Percentiles rank a stretch among this genome's conserved stretches.
These are phyloP conservation scores for Sebastes trivittatus DNA, from an alignment of 2,797 vertebrate genomes.

Conservation along the genomic window DNA sequence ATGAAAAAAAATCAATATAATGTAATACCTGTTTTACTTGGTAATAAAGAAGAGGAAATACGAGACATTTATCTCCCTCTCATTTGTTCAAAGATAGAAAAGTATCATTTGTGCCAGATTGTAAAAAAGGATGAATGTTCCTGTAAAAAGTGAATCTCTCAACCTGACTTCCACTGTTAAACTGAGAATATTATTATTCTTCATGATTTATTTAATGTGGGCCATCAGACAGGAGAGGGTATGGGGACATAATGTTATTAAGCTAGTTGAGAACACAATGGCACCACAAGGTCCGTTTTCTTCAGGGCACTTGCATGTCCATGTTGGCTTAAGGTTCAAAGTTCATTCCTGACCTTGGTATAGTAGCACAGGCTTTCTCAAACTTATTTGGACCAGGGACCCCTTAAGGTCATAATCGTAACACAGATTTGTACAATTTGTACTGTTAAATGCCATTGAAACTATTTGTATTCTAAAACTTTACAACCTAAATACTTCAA, in stretches of 20 bases:
- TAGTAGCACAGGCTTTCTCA: too few relatives aligned
- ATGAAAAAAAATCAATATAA: slow-evolving; percentile 83
- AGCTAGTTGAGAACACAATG: neutral
- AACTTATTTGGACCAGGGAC: too few relatives aligned
- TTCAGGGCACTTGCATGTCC: neutral
- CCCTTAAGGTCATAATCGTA: too few relatives aligned
- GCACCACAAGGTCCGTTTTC: neutral
- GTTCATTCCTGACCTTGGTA: too few relatives aligned
- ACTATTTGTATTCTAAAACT: too few relatives aligned
- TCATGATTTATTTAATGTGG: neutral
- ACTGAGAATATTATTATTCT: neutral
- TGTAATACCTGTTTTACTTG: slow-evolving; percentile 83
- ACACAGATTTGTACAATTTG: too few relatives aligned
- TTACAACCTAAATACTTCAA: too few relatives aligned
- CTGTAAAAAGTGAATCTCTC: neutral
- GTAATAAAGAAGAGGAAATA: slow-evolving; percentile 89
- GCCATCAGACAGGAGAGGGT: neutral
- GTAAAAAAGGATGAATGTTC: neutral
- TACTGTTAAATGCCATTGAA: rapidly evolving
- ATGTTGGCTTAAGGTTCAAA: rapidly evolving
- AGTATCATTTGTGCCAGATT: neutral
- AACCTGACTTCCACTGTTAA: neutral
- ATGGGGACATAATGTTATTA: neutral
- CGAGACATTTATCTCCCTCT: slow-evolving; percentile 22
- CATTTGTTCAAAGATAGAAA: slow-evolving; percentile 27